Evolutionary conservation across 2,888 invertebrate species (phyloP), one percentile per base, ranked within the genome.

Genomic region (Prosopocoilus inquinatus): DNA sequence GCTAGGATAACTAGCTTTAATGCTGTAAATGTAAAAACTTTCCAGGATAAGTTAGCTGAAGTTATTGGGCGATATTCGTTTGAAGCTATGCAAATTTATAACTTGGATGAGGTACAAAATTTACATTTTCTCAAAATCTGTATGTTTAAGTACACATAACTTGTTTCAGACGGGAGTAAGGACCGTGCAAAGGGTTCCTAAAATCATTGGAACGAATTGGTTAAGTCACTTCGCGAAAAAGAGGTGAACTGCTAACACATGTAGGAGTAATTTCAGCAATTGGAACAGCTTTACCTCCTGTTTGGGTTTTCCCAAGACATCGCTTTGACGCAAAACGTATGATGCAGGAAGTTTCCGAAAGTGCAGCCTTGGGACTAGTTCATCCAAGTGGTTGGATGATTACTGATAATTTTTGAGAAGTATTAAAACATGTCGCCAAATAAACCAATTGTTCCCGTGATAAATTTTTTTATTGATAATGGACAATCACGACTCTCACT

Each of bases 341-440:
- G 59, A 34, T 59, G 43, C 46, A 58, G 45, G 41, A 43, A 35
- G 35, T 50, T 28, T 43, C 59, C 33, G 32, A 47, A 41, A 43
- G 47, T 47, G 53, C 58, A 5, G 46, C 53, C 43, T 47, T 59
- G 34, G 55, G 59, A 3, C 55, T 61, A 45, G 47, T 38, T 8
- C 39, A 53, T 28, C 52, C 47, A 2, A 57, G 56, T 53, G 71
- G 71, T 1, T 74, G 72, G 71, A 70, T 71, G 66, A 70, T 62
- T 12, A 60, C 46, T 4, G 50, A 55, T 11, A 63, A 69, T 28
- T 74, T 72, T 61, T 8, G 65, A n/a, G 47, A 64, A 3, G 69
- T 68, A 39, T 53, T 73, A 44, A 52, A 69, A 49, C 67, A 70
- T 64, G 69, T 73, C 55, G 59, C 65, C n/a, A 67, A 69, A 45